These are phyloP conservation scores for Gymnocheta viridis DNA, from an alignment of 2,888 invertebrate species.

Conservation along the genomic window DNA sequence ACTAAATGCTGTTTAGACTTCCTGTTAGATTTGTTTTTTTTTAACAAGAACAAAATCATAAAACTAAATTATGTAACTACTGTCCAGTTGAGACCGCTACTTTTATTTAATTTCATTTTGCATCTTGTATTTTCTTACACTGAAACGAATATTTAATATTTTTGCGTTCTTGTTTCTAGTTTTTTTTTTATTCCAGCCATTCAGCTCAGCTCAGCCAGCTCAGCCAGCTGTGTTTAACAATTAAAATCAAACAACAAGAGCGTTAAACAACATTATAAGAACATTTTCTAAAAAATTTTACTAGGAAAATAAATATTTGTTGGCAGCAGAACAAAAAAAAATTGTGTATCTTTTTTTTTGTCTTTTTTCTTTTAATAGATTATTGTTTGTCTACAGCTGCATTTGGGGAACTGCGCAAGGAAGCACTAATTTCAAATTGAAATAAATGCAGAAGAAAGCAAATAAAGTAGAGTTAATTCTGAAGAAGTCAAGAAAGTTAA, in stretches of 20 bases:
- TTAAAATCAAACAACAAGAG: conserved; percentile 61
- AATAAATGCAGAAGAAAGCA: conserved; percentile 36
- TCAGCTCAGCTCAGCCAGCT: conserved; percentile 25
- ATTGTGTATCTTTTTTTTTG: neutral
- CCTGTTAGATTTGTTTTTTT: conserved; percentile 54
- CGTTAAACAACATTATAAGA: conserved; percentile 49
- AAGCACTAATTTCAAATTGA: conserved; percentile 17
- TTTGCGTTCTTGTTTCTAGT: neutral
- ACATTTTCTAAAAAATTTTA: conserved; percentile 50
- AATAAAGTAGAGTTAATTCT: conserved; percentile 9
- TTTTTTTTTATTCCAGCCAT: neutral
- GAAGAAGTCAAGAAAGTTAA: conserved; percentile 39
- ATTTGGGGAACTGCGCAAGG: conserved; percentile 14
- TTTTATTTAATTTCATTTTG: conserved; percentile 30
- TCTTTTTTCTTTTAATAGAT: neutral
- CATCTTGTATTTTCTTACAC: conserved; percentile 12
- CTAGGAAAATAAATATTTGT: conserved; percentile 25
- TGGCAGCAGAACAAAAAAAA: neutral
- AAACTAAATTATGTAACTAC: conserved; percentile 65
- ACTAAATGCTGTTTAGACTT: conserved; percentile 44
- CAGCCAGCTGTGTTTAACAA: conserved; percentile 66
- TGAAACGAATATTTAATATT: conserved; percentile 21
- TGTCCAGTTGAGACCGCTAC: conserved; percentile 53
- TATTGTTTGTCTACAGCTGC: conserved; percentile 51
- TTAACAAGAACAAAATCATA: conserved; percentile 38